Percentiles rank a stretch among this genome's conserved stretches.
phyloP scores from a whole-genome alignment of 2,797 vertebrate species.

The Simalia tracyae region DNA sequence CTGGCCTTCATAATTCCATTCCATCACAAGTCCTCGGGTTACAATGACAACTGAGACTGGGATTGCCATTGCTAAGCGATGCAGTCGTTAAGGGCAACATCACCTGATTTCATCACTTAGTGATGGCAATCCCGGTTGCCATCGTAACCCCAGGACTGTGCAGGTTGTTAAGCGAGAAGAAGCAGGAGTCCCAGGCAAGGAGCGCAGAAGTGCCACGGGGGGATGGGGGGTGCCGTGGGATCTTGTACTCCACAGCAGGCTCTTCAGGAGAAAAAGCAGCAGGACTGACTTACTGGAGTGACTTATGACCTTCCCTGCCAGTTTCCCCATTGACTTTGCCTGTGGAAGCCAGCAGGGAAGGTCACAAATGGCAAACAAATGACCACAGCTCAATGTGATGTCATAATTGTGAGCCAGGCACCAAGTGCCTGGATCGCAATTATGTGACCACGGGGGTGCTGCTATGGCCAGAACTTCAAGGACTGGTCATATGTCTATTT shows the following conservation, averaged over 20 bases:
- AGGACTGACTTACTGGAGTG: neutral
- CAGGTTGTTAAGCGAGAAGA: neutral
- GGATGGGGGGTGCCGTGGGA: neutral
- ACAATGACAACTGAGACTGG: neutral
- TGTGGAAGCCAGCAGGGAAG: neutral
- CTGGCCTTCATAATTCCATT: no score
- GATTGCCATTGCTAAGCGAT: neutral
- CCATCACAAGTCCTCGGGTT: neutral
- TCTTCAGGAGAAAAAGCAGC: no score
- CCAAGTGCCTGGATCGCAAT: neutral
- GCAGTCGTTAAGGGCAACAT: neutral
- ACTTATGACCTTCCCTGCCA: neutral
- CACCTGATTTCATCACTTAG: neutral
- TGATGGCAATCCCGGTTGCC: neutral
- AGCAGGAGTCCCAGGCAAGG: no score
- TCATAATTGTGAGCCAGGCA: neutral
- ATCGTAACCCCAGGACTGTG: neutral
- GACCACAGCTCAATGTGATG: neutral
- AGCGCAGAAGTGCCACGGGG: neutral
- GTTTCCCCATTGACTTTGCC: neutral
- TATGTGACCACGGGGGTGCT: neutral
- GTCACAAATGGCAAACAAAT: neutral
- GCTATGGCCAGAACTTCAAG: neutral
- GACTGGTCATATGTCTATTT: neutral
- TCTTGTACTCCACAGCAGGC: no score